These are phyloP conservation scores for Drosophila dives DNA, from an alignment of 2,888 invertebrate species.

Conservation along the genomic window DNA sequence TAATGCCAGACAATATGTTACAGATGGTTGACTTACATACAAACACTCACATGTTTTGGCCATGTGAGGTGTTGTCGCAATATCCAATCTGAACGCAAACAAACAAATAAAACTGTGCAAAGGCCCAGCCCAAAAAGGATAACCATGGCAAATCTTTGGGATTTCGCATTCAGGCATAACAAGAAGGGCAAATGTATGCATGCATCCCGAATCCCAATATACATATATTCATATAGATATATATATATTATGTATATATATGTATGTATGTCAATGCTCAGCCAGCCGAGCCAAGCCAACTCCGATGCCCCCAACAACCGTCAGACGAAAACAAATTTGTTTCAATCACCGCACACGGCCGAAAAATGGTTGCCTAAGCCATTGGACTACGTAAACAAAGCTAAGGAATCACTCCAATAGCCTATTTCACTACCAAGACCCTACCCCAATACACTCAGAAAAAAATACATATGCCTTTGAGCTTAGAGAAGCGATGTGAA, in stretches of 20 bases:
- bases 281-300: slow-evolving; percentile 13
- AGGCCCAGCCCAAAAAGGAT: slow-evolving; percentile 22
- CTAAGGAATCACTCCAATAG: slow-evolving; percentile 19
- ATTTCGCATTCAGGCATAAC: slow-evolving; percentile 46
- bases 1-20: slow-evolving; percentile 30
- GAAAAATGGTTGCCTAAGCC: slow-evolving; percentile 55
- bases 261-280: slow-evolving; percentile 12
- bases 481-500: not conserved
- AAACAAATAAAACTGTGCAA: slow-evolving; percentile 47
- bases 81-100: slow-evolving; percentile 52
- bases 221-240: not conserved
- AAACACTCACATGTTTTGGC: not conserved
- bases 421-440: not conserved
- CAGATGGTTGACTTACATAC: slow-evolving; percentile 12
- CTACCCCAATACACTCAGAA: not conserved
- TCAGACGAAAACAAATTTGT: slow-evolving; percentile 62
- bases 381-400: slow-evolving; percentile 51
- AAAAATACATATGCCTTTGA: not conserved
- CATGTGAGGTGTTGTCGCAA: slow-evolving; percentile 47
- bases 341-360: slow-evolving; percentile 62
- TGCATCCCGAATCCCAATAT: slow-evolving; percentile 10
- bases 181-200: slow-evolving; percentile 24
- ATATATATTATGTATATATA: not conserved
- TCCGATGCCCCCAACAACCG: slow-evolving; percentile 23
- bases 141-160: slow-evolving; percentile 39